Base-by-base conservation (phyloP, 2,113 vertebrate genomes). In the Macrotus californicus region DNA sequence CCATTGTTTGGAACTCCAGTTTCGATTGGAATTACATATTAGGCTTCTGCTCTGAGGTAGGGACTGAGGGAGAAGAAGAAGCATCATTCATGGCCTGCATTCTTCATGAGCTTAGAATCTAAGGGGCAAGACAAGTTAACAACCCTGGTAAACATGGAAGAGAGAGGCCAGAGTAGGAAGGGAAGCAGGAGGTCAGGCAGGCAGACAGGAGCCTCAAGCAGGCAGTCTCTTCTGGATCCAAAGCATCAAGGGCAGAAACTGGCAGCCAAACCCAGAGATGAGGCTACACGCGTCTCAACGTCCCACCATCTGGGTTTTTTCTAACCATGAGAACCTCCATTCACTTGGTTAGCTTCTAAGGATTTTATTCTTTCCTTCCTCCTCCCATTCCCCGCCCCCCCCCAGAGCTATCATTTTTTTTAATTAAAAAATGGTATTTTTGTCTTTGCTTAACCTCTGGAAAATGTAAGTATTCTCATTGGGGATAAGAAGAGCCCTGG, bases 1-100 rank as follows among this genome's bases (percentile, higher is more conserved):
- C 39, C 69, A 94, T 92, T 67, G 36, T 75, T 66, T 64, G 9
- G 56, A 89, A 79, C 36, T 84, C 43, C 26, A 85, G 41, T 87
- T 96, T 84, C 64, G 77, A 48, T 41, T 92, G 79, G 50, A 92
- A 56, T 70, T 80, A 36, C 43, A 21, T 21, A 31, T 5, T 26
- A 79, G 80, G 46, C 21, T 11, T 84, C 56, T 54, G 29, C n/a
- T 89, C 61, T 36, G 29, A 66, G 70, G 39, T 18, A 11, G 18
- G 48, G 34, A 29, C 26, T 26, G 11, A 26, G 43, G 70, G 39
- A 67, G 69, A 69, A 72, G 87, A 64, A 92, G 75, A 56, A 83
- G 48, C 15, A 12, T 13, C 5, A 9, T 5, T 3, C 15, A 5
- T 9, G 5, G 16, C 29, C 41, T 69, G 29, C 14, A 24, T 36